These are phyloP conservation scores for Chloromyia formosa DNA, from an alignment of 2,888 invertebrate genomes.

Conservation along the genomic window DNA sequence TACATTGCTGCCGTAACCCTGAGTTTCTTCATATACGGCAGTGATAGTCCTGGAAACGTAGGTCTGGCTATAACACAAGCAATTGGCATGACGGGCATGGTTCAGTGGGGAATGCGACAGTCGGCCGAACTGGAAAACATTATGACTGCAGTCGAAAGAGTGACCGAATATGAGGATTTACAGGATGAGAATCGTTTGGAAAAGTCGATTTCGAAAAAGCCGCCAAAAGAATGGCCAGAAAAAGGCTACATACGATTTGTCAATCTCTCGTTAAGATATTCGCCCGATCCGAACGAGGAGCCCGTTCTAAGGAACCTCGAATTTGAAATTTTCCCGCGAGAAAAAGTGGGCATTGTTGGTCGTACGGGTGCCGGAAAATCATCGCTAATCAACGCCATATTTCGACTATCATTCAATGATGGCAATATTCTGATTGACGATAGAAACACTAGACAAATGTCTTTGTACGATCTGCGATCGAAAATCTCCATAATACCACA, in stretches of 20 bases:
- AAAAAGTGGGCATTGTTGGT: constrained; percentile 79
- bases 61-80: constrained; percentile 83
- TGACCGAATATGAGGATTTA: constrained; percentile 72
- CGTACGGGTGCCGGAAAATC: constrained; percentile 80
- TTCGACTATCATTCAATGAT: constrained; percentile 80
- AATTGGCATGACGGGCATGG: constrained; percentile 77
- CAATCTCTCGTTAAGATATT: constrained; percentile 77
- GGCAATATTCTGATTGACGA: constrained; percentile 86
- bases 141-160: constrained; percentile 89
- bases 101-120: constrained; percentile 88
- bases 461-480: constrained; percentile 78
- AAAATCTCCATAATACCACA: constrained; percentile 86
- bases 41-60: constrained; percentile 76
- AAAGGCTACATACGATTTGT: constrained; percentile 75
- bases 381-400: constrained; percentile 75
- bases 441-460: constrained; percentile 74
- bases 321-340: constrained; percentile 70
- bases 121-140: constrained; percentile 88
- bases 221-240: constrained; percentile 77
- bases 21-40: constrained; percentile 74
- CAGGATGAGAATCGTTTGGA: constrained; percentile 72
- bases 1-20: constrained; percentile 87
- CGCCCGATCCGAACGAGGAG: constrained; percentile 69
- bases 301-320: constrained; percentile 78
- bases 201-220: constrained; percentile 71